These are phyloP conservation scores for Zoroaster sp. DNA, from an alignment of 53 echinoderm and acorn worm genomes.

Conservation along the genomic window DNA sequence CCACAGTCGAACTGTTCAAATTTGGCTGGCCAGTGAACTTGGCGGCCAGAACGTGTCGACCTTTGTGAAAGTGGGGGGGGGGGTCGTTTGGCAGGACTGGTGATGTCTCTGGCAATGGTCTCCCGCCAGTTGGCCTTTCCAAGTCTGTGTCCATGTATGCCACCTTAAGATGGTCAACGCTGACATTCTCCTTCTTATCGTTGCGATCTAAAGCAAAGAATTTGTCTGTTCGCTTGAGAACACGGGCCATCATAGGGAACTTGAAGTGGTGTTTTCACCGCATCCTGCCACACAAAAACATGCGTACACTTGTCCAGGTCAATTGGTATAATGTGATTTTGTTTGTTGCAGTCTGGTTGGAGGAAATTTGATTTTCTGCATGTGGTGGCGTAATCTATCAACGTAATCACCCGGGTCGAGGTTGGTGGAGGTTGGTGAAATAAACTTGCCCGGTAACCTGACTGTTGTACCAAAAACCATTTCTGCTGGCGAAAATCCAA, in stretches of 20 bases:
- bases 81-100: background rate
- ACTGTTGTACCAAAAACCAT: too few species aligned
- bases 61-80: background rate
- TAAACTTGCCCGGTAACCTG: conserved; percentile 61
- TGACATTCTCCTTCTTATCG: conserved; percentile 2
- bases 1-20: background rate
- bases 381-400: background rate
- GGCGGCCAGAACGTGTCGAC: background rate
- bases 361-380: background rate
- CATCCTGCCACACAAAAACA: conserved; percentile 49
- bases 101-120: background rate
- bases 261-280: conserved; percentile 40
- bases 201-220: conserved; percentile 32
- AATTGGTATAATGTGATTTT: background rate
- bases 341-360: background rate
- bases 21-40: background rate
- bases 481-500: too few species aligned
- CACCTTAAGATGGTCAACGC: conserved; percentile 49
- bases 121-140: background rate
- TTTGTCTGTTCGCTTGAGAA: conserved; percentile 1
- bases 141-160: background rate
- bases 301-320: conserved; percentile 34
- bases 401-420: conserved; percentile 7
- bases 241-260: conserved; percentile 56
- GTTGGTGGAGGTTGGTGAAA: background rate